These are phyloP conservation scores for Athrips mouffetella DNA, from an alignment of 2,888 invertebrate species.

Conservation along the genomic window DNA sequence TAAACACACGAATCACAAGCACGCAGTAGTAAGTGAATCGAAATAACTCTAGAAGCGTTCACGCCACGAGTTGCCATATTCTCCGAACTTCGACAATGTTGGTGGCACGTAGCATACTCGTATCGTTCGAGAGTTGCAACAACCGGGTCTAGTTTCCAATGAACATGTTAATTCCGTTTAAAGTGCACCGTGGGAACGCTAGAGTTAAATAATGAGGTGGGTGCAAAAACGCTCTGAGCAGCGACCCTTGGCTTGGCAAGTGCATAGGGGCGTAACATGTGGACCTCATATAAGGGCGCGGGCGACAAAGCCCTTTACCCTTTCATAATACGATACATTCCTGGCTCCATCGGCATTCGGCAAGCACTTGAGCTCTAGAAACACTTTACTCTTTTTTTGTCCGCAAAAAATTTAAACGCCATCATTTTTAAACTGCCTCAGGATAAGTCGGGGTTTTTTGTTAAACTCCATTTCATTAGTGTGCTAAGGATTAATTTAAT, in stretches of 20 bases:
- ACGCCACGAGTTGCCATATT: slow-evolving; percentile 9
- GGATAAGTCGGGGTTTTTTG: neutral
- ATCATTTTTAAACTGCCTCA: neutral
- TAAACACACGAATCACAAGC: slow-evolving; percentile 7
- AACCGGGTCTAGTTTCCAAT: slow-evolving; percentile 40
- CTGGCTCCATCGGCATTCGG: slow-evolving; percentile 25
- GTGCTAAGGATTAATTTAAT: neutral
- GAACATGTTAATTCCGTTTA: slow-evolving; percentile 48
- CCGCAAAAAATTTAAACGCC: slow-evolving; percentile 5
- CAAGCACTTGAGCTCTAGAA: slow-evolving; percentile 20
- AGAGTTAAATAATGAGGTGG: slow-evolving; percentile 51
- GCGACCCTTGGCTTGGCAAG: slow-evolving; percentile 64
- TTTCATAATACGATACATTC: slow-evolving; percentile 15
- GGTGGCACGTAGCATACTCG: slow-evolving; percentile 13
- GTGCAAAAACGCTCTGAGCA: slow-evolving; percentile 66
- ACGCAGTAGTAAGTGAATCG: slow-evolving; percentile 1
- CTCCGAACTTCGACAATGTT: slow-evolving; percentile 7
- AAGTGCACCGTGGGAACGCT: slow-evolving; percentile 64
- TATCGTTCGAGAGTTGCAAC: too few relatives aligned
- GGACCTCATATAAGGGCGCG: too few relatives aligned
- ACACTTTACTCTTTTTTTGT: slow-evolving; percentile 22
- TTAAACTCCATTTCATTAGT: neutral
- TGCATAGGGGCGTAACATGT: slow-evolving; percentile 77
- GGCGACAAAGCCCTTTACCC: slow-evolving; percentile 14
- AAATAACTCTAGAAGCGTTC: neutral